Base-by-base conservation (phyloP, 2,888 invertebrate species). In the Temnothorax ravouxi region DNA sequence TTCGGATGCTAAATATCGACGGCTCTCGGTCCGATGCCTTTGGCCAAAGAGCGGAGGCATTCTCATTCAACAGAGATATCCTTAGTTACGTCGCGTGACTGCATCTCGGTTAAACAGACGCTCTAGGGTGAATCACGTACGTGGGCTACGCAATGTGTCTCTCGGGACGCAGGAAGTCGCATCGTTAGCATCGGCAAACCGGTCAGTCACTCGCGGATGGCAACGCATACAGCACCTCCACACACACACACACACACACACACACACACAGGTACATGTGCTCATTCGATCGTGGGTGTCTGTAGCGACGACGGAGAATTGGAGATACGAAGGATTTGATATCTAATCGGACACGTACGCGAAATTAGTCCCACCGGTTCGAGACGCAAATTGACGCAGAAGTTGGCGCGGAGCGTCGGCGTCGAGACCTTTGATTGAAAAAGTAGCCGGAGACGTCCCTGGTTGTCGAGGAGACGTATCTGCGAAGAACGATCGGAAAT, bases 281-380 rank as follows among this genome's bases (percentile, higher is more conserved):
- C 29, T 13, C 47, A 50, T 52, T 77, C 79, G 79, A 75, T 81
- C 75, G 41, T 52, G 13, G 66, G 66, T 80, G 61, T 41, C 25
- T 11, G 79, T 61, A 56, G n/a, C 47, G 66, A 25, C 66, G 67
- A 77, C 47, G 64, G 52, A 52, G 71, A 50, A 47, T 50, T 29
- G 75, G 64, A 41, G 64, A 75, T 50, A 82, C 72, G 56, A 69
- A 77, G 74, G 56, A 47, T 34, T 61, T 85, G 82, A 81, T 69
- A 76, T 52, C 85, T 88, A 85, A 88, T 89, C 87, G 86, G 76
- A 88, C 85, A 89, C 88, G 88, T 88, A 84, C 85, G 54, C 69
- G 76, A 88, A 88, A 88, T 88, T 89, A 90, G 86, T 85, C 84
- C 67, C 85, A 41, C 59, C 75, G 74, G 59, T 47, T 47, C n/a